Evolutionary conservation across 2,888 invertebrate species (phyloP).

Genomic region (Vanessa cardui): DNA sequence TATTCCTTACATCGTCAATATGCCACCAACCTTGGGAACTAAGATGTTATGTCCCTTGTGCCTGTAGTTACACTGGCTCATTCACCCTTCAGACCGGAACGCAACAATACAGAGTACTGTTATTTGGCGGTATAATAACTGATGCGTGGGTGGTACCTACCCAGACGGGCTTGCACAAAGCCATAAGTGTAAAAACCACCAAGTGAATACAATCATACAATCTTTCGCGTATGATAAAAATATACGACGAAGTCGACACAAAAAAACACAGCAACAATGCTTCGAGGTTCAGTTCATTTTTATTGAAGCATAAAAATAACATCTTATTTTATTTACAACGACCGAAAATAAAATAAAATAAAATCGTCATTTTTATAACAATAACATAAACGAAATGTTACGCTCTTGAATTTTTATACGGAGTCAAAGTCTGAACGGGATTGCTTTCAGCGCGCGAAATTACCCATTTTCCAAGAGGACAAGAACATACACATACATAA

Average conservation of each 20-base stretch:
- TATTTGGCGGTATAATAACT: too few relatives aligned
- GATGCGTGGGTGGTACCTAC: too few relatives aligned
- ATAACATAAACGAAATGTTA: constrained; percentile 11
- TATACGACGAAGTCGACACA: neutral
- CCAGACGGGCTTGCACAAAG: too few relatives aligned
- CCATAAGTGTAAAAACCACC: too few relatives aligned
- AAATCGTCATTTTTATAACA: constrained; percentile 26
- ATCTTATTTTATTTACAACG: constrained; percentile 17
- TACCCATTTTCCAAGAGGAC: neutral
- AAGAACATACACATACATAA: neutral
- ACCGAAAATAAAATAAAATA: constrained; percentile 15
- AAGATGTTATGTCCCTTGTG: too few relatives aligned
- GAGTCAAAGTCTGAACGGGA: constrained; percentile 4
- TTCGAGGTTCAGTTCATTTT: constrained; percentile 8
- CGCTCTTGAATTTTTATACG: constrained; percentile 9
- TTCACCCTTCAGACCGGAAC: too few relatives aligned
- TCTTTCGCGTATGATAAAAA: neutral
- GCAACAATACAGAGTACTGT: too few relatives aligned
- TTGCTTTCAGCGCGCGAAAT: neutral
- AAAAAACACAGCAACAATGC: constrained; percentile 1
- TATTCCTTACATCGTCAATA: too few relatives aligned
- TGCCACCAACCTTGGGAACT: too few relatives aligned
- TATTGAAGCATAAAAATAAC: constrained; percentile 10
- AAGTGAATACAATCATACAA: too few relatives aligned
- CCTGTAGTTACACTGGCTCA: too few relatives aligned